Evolutionary conservation across 2,888 invertebrate genomes (phyloP), one percentile per base, ranked within the genome.

Genomic region (Catocala sponsa): DNA sequence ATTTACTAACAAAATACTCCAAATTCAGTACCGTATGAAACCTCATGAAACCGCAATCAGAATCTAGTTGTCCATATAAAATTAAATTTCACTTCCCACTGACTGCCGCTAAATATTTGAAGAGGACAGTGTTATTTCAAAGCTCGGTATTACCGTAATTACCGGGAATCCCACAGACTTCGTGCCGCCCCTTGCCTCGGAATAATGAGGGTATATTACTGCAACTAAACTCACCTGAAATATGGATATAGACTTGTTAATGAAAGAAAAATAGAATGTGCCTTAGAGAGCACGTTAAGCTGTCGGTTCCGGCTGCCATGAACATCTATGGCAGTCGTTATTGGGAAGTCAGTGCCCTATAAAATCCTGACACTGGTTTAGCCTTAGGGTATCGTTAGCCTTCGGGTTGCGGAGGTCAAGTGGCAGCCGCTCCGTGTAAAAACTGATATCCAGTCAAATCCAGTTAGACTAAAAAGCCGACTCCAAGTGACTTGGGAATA

Each of bases 131-230:
- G 70, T 72, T 69, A 72, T 79, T 77, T 65, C 72, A 65, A 71
- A 79, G 69, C 67, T 55, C 51, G 64, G 66, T 63, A 70, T 74
- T 73, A 70, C 66, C 46, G 74, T 82, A 82, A 83, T 84, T 82
- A 80, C 64, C 54, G 80, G 80, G 74, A 78, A 79, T 78, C 68
- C 77, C 76, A 43, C 59, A 78, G 81, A 78, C 78, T 72, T 63
- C 47, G 47, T 58, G 78, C 73, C 77, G 64, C 70, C 81, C 72
- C 78, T 79, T 64, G 58, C 65, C 54, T 70, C 54, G 53, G 57
- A 63, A 65, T 71, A 73, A 66, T 59, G 43, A 49, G 50, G 60
- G 65, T 48, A 51, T 48, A 65, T 74, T 68, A 68, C 66, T 74
- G 60, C 50, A 66, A 66, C 63, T 62, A 65, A 74, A 76, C 55